These are phyloP conservation scores for Hyppa rectilinea DNA, from an alignment of 2,888 invertebrate species.

Conservation along the genomic window DNA sequence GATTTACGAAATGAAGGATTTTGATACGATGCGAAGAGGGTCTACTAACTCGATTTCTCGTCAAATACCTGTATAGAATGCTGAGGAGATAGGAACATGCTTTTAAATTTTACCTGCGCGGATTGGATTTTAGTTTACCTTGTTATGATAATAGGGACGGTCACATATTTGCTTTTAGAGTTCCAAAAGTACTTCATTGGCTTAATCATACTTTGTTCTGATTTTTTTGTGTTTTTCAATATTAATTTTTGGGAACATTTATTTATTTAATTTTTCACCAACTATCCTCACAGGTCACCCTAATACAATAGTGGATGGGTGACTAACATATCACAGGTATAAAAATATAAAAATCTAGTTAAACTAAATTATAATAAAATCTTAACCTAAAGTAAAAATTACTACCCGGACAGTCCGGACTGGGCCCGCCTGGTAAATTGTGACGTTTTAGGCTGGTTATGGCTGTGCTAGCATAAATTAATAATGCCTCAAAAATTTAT, in stretches of 20 bases:
- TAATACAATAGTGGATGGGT: too few relatives aligned
- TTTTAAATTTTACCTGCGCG: conserved; percentile 46
- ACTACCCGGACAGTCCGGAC: too few relatives aligned
- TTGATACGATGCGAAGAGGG: conserved; percentile 63
- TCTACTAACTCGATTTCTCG: conserved; percentile 65
- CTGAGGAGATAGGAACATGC: conserved; percentile 49
- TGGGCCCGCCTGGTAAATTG: not conserved
- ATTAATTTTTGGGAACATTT: not conserved
- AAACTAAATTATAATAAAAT: too few relatives aligned
- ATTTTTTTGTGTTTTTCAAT: not conserved
- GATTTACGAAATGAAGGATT: conserved; percentile 72
- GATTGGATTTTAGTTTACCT: conserved; percentile 32
- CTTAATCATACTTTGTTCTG: not conserved
- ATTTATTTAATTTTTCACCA: not conserved
- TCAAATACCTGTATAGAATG: conserved; percentile 53
- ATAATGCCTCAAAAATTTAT: not conserved
- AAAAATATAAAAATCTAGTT: too few relatives aligned
- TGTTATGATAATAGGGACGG: conserved; percentile 10
- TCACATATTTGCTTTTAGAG: conserved; percentile 13
- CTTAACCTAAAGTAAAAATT: too few relatives aligned
- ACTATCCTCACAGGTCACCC: too few relatives aligned
- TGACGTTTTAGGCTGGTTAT: not conserved
- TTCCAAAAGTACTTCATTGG: not conserved
- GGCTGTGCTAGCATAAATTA: not conserved
- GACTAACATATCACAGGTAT: too few relatives aligned